phyloP scores from a whole-genome alignment of 2,888 invertebrate genomes.

The Heliconius cydno region DNA sequence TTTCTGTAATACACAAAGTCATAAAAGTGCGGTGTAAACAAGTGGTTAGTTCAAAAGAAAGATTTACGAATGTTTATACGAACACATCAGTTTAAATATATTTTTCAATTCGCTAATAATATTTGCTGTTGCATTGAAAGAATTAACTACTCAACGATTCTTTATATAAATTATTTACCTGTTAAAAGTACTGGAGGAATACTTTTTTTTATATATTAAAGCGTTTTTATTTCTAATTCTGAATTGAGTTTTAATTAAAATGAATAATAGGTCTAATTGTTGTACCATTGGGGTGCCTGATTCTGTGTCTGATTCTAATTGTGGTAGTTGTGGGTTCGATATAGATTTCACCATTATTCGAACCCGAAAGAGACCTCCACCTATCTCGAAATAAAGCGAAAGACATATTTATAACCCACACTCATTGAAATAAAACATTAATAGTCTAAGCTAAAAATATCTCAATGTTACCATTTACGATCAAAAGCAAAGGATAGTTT shows the following conservation, averaged over 20 bases:
- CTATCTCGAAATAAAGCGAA: neutral
- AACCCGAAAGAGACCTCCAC: neutral
- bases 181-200: neutral
- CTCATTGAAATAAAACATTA: neutral
- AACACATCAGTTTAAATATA: neutral
- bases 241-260: neutral
- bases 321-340: too few species aligned
- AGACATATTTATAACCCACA: neutral
- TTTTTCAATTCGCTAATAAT: neutral
- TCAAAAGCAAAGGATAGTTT: constrained; percentile 28
- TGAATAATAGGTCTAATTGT: neutral
- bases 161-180: neutral
- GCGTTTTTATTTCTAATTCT: neutral
- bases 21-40: constrained; percentile 12
- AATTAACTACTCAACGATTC: neutral
- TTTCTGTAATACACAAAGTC: constrained; percentile 9
- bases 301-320: neutral
- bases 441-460: constrained; percentile 25
- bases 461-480: constrained; percentile 7
- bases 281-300: neutral
- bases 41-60: constrained; percentile 18
- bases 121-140: neutral
- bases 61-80: constrained; percentile 15
- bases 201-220: neutral
- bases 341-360: too few species aligned